phyloP scores from a whole-genome alignment of 1,140 invertebrate species.

The Cheumatopsyche charites region DNA sequence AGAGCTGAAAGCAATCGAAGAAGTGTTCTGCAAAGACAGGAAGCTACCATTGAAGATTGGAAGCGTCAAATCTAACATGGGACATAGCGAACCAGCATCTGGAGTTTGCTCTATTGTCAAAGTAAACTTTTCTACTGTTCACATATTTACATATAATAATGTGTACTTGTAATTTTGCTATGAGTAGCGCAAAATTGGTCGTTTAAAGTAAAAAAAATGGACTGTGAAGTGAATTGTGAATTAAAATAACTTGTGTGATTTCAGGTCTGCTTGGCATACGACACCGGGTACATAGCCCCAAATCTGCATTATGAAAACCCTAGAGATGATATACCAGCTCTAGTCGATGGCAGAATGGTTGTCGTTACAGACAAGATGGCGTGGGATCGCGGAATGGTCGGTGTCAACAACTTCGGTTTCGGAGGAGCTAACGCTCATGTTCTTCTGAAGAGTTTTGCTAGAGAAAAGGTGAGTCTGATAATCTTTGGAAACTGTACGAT shows the following conservation, averaged over 20 bases:
- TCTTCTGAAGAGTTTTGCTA: conserved; percentile 66
- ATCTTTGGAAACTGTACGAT: too few species aligned
- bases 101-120: conserved; percentile 86
- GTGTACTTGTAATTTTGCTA: too few species aligned
- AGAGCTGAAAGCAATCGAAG: conserved; percentile 85
- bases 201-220: too few species aligned
- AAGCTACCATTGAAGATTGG: conserved; percentile 79
- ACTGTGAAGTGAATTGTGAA: too few species aligned
- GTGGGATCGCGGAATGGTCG: conserved; percentile 67
- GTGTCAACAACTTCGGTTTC: conserved; percentile 88
- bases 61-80: conserved; percentile 92
- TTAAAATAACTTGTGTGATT: too few species aligned
- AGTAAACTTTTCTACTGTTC: too few species aligned
- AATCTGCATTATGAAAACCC: conserved; percentile 80
- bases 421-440: conserved; percentile 84
- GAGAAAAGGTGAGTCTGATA: conserved; percentile 61
- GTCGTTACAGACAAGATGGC: conserved; percentile 71
- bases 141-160: too few species aligned
- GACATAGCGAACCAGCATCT: conserved; percentile 90
- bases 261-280: conserved; percentile 70
- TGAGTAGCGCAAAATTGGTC: too few species aligned
- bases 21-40: conserved; percentile 74
- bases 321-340: conserved; percentile 74
- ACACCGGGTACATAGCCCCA: conserved; percentile 75
- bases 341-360: conserved; percentile 72